Base-by-base conservation (phyloP, 1,140 invertebrate genomes). In the Probaryconus sp. region DNA sequence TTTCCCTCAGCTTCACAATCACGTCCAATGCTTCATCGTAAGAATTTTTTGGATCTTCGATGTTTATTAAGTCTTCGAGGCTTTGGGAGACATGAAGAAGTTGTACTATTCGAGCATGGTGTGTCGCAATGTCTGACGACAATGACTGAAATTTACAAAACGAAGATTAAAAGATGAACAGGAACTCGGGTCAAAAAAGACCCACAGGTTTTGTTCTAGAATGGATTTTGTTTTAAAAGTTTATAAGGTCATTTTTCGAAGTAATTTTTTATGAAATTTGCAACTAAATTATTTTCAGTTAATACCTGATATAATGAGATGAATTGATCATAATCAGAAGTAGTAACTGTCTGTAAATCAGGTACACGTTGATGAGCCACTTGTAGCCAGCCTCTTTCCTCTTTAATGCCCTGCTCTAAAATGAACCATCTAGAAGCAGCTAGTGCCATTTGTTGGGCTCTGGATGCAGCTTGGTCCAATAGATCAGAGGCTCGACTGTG, bases 361-460 rank as follows among this genome's bases (percentile, higher is more conserved):
- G 94, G 94, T 1, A 95, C 91, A 71, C 94, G 89, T 83, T 94
- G 93, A 77, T 93, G 91, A 11, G 94, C 94, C 17, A 94, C 92
- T 77, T 92, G 91, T 1, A 95, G 85, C 95, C 94, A 96, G 73
- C 92, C 91, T 40, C 90, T 85, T 87, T 96, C 95, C 77, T 95
- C 94, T 60, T 92, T 92, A 85, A 95, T 92, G 0, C 93, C 92
- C 81, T 95, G 93, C 80, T 94, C 93, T 1, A 96, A 82, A 0
- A 93, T 85, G 1, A 92, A 93, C 95, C 95, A 96, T 38, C 92
- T 90, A 0, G 94, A 94, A 16, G 94, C 93, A 1, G 94, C 94
- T 40, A 94, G 85, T 5, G 94, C 92, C 90, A 96, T 92, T 83
- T 93, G 91, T 77, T 95, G 94, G 28, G 94, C 92, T 33, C 93